Percentiles rank a stretch among this genome's conserved stretches.
Evolutionary conservation across 1,140 invertebrate species (phyloP).

Genomic region (Drosophila ohnishii): DNA sequence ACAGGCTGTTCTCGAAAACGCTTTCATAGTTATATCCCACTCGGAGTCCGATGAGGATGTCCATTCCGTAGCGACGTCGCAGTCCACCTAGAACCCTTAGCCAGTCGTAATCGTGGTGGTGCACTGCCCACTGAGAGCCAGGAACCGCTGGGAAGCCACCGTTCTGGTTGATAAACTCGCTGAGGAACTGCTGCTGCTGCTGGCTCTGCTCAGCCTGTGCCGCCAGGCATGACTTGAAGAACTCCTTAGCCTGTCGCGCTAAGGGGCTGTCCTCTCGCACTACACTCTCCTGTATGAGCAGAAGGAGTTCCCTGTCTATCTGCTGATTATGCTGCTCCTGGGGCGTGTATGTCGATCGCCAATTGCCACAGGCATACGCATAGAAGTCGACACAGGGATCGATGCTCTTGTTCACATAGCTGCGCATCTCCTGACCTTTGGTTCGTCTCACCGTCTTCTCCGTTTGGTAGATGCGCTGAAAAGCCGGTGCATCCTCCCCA

Average conservation of each 20-base stretch:
- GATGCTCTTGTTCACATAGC: slow-evolving; percentile 89
- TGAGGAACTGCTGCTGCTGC: slow-evolving; percentile 92
- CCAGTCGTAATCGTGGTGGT: slow-evolving; percentile 85
- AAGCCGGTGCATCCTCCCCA: slow-evolving; percentile 17
- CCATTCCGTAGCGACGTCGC: slow-evolving; percentile 89
- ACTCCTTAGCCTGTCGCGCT: slow-evolving; percentile 88
- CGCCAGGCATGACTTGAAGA: slow-evolving; percentile 91
- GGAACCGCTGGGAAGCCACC: slow-evolving; percentile 74
- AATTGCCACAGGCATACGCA: slow-evolving; percentile 85
- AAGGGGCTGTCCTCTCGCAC: slow-evolving; percentile 56
- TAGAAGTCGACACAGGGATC: slow-evolving; percentile 96
- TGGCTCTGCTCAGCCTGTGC: slow-evolving; percentile 90
- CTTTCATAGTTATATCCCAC: slow-evolving; percentile 94
- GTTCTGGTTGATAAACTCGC: slow-evolving; percentile 76
- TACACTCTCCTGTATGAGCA: slow-evolving; percentile 85
- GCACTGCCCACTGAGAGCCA: slow-evolving; percentile 64
- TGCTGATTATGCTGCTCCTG: slow-evolving; percentile 88
- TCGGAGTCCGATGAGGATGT: slow-evolving; percentile 90
- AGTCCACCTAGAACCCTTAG: slow-evolving; percentile 89
- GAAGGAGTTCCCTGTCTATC: slow-evolving; percentile 87
- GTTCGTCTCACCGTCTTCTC: slow-evolving; percentile 72
- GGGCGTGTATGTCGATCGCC: slow-evolving; percentile 88
- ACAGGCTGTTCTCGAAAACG: slow-evolving; percentile 92
- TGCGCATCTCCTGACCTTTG: slow-evolving; percentile 86
- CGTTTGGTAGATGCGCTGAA: slow-evolving; percentile 80